These are phyloP conservation scores for Drosophila pruinosa DNA, from an alignment of 1,140 invertebrate species.

Conservation along the genomic window DNA sequence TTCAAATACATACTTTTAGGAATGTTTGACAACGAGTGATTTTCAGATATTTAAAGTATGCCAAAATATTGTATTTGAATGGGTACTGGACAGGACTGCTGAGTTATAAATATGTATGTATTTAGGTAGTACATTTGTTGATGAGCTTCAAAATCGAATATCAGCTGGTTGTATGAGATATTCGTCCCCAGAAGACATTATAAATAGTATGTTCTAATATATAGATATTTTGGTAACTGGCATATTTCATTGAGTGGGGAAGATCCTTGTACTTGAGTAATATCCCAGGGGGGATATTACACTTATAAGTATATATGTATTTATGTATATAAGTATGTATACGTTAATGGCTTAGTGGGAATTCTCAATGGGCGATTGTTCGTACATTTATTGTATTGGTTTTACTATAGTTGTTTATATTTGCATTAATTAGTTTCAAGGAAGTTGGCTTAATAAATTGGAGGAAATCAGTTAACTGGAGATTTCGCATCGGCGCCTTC, in stretches of 20 bases:
- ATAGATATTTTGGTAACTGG: slow-evolving; percentile 17
- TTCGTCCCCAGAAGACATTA: neutral
- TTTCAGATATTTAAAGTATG: neutral
- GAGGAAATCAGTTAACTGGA: slow-evolving; percentile 37
- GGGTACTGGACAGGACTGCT: too few species aligned
- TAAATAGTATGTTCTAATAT: slow-evolving; percentile 20
- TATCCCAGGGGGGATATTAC: slow-evolving; percentile 1
- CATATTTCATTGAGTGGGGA: slow-evolving; percentile 46
- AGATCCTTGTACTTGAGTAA: slow-evolving; percentile 52
- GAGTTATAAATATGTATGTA: neutral
- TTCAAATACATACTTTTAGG: neutral
- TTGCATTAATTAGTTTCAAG: slow-evolving; percentile 26
- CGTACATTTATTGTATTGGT: slow-evolving; percentile 61
- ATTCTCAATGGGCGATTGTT: slow-evolving; percentile 61
- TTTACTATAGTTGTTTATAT: slow-evolving; percentile 36
- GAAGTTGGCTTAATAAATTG: slow-evolving; percentile 39
- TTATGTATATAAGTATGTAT: slow-evolving; percentile 30
- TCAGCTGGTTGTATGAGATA: neutral
- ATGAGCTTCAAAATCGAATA: neutral
- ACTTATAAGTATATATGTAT: slow-evolving; percentile 2
- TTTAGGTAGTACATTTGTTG: neutral
- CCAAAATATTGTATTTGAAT: neutral
- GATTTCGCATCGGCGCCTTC: slow-evolving; percentile 38
- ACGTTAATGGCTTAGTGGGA: slow-evolving; percentile 36
- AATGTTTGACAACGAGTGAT: neutral